Evolutionary conservation across 2,888 invertebrate genomes (phyloP), one percentile per base, ranked within the genome.

Genomic region (Danaus chrysippus): DNA sequence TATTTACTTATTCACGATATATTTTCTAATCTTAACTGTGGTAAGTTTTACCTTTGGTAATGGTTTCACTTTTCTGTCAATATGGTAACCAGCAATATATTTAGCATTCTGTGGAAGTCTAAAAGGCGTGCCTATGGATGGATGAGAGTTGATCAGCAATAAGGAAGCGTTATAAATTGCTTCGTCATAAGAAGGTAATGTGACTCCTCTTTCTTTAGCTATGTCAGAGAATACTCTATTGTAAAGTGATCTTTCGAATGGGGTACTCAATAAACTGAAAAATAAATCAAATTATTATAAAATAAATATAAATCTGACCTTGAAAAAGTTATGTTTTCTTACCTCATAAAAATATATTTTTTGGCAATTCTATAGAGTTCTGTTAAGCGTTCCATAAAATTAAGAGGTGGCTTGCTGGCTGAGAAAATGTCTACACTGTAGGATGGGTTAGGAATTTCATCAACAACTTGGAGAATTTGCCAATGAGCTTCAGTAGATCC

Each of bases 401-500:
- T 69, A 1, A 84, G 70, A 0, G 87, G 86, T 0, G 80, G 73
- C 15, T 61, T 70, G 23, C 63, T 68, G 0, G 63, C 43, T 0
- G 83, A 75, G 56, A 84, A 79, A 5, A 84, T 9, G 58, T 86
- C 86, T 1, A 78, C 75, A 10, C 65, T 79, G 62, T 81, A 85
- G 0, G 86, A 77, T 0, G 87, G 84, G 62, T 84, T 86, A 0
- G 83, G 73, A 0, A 79, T 56, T 3, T 81, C 84, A 12, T 86
- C 86, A 1, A 86, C 70, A 0, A 86, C 1, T 19, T 76, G 75
- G 58, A 86, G 34, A 0, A 79, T 43, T 23, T 78, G 75, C 78
- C 84, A 84, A 55, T 85, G 83, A 0, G 83, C 77, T 65, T 86
- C 85, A 0, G 84, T 83, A 0, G 84, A 76, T 1, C 71, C 75